phyloP scores from a whole-genome alignment of 2,113 vertebrate species.

The Phrynosoma platyrhinos region DNA sequence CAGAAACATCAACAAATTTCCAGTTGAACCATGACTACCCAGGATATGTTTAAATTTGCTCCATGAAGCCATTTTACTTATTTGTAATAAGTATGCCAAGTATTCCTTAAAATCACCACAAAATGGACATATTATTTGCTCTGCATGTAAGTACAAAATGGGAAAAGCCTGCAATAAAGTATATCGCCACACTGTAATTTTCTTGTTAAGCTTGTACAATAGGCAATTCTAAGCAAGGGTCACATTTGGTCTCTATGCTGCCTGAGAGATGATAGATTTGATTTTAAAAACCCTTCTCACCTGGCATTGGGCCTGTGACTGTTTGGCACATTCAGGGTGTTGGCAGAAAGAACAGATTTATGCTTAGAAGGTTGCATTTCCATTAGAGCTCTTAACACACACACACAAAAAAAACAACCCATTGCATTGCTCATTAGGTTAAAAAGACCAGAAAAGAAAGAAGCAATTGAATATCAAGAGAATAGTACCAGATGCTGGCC shows the following conservation, averaged over 20 bases:
- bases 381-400: conserved; percentile 47
- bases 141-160: not conserved
- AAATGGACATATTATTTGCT: not conserved
- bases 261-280: conserved; percentile 59
- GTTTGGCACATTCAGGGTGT: conserved; percentile 53
- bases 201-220: conserved; percentile 43
- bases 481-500: conserved; percentile 68
- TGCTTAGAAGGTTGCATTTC: conserved; percentile 63
- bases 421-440: conserved; percentile 52
- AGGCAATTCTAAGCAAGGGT: conserved; percentile 53
- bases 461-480: conserved; percentile 57
- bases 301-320: conserved; percentile 48
- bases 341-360: conserved; percentile 59
- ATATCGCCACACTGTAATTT: conserved; percentile 54
- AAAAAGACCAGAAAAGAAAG: conserved; percentile 65
- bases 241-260: conserved; percentile 50
- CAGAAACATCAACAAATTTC: not conserved
- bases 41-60: not conserved
- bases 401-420: conserved; percentile 54
- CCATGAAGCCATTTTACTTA: not conserved
- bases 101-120: not conserved
- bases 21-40: conserved; percentile 1
- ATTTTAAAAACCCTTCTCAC: conserved; percentile 44
- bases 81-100: not conserved
- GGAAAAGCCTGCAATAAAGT: not conserved